Base-by-base conservation (phyloP, 2,888 invertebrate species). In the Plebejus melissa region DNA sequence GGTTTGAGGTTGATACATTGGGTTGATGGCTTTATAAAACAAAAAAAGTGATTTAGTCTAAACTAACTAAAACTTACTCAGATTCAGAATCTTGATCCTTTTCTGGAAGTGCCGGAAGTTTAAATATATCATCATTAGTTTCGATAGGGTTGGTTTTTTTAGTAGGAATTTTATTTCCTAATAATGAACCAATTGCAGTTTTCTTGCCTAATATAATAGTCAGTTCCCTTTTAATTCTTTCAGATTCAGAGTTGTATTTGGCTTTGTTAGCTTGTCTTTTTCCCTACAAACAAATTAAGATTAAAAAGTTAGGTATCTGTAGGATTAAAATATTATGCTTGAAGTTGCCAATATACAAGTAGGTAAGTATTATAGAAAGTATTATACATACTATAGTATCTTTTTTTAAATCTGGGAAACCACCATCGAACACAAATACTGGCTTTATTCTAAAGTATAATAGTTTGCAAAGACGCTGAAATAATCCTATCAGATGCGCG, bases 391-490 rank as follows among this genome's bases (percentile, higher is more conserved):
- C 98, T 91, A 99, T 96, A 11, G 98, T 99, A 90, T 98, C 97
- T 82, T 95, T 96, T 91, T 99, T 99, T 60, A 99, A 95, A 76
- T 95, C 94, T 22, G 99, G 99, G 74, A 98, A 97, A 69, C 96
- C 97, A 38, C 99, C 99, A 94, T 99, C 99, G 93, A 99, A 99
- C 9, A 99, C 98, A 94, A 99, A 99, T 2, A 99, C 96, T 1
- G 99, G 99, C 83, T 98, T 98, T 79, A 99, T 98, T 85, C 97
- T 96, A 87, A 98, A 99, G 88, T 97, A 98, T 65, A 99, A 94
- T 74, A 99, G 94, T 93, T 99, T 99, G 90, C 99, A 99, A 74
- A 99, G 95, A 50, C 99, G 95, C 86, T 98, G 97, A 85, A 99
- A 99, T 69, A 99, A 94, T 50, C 98, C 98, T 79, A 99, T 94